These are phyloP conservation scores for Hydrotaea cyrtoneurina DNA, from an alignment of 2,888 invertebrate genomes.

Conservation along the genomic window DNA sequence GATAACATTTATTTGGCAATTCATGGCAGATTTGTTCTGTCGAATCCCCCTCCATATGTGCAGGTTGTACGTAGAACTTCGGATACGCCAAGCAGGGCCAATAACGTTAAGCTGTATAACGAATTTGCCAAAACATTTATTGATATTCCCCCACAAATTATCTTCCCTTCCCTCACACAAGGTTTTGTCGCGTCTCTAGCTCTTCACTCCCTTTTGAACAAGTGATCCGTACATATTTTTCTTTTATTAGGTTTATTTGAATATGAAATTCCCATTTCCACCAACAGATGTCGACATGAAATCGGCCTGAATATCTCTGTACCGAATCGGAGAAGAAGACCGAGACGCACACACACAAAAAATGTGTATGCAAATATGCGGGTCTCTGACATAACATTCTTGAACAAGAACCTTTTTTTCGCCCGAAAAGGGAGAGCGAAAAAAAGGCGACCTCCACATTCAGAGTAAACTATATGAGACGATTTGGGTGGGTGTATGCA, in stretches of 20 bases:
- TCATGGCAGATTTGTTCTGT: conserved; percentile 43
- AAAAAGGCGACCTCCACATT: not conserved
- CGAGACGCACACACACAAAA: not conserved
- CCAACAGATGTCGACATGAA: not conserved
- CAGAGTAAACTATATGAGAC: not conserved
- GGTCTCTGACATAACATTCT: conserved; percentile 55
- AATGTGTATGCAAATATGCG: conserved; percentile 52
- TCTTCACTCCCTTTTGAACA: conserved; percentile 30
- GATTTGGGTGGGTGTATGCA: not conserved
- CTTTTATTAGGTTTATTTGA: conserved; percentile 23
- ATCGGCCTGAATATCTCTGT: not conserved
- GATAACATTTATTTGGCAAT: conserved; percentile 66
- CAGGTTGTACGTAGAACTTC: not conserved
- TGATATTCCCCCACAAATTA: conserved; percentile 36
- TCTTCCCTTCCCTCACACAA: conserved; percentile 24
- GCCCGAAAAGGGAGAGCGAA: not conserved
- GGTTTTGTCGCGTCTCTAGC: not conserved
- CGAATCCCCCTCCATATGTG: not conserved
- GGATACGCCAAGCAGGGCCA: not conserved
- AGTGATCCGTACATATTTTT: not conserved
- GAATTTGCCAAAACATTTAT: conserved; percentile 62
- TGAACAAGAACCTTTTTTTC: conserved; percentile 29
- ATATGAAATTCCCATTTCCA: conserved; percentile 7
- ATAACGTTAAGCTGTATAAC: conserved; percentile 6
- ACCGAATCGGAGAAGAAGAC: conserved; percentile 2